Evolutionary conservation across 2,797 vertebrate genomes (phyloP).

Genomic region (Tiaroga cobitis): DNA sequence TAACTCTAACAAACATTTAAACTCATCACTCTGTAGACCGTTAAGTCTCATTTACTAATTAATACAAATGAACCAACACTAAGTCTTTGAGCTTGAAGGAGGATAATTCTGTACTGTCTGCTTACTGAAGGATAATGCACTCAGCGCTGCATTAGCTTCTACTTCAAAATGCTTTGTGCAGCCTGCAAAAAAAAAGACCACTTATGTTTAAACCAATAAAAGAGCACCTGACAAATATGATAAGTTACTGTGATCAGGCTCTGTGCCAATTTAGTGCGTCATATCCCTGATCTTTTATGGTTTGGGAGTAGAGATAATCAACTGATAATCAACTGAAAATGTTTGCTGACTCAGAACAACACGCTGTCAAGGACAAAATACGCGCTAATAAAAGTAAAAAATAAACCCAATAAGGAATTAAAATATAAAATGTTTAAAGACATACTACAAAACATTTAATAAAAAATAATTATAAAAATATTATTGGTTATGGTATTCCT

Average conservation of each 20-base stretch:
- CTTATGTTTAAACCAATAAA: constrained; percentile 18
- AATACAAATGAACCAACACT: constrained; percentile 30
- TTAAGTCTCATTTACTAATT: constrained; percentile 21
- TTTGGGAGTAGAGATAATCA: constrained; percentile 26
- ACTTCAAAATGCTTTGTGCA: constrained; percentile 28
- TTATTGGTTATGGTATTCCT: not conserved
- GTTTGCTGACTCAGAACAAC: constrained; percentile 14
- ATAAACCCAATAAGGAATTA: not conserved
- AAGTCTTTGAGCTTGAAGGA: constrained; percentile 36
- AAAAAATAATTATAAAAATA: not conserved
- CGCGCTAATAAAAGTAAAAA: not conserved
- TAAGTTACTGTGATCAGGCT: not conserved
- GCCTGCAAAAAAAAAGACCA: constrained; percentile 18
- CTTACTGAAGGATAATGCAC: constrained; percentile 22
- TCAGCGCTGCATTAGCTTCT: not conserved
- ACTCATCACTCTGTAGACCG: constrained; percentile 6
- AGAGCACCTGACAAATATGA: constrained; percentile 17
- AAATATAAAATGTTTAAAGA: not conserved
- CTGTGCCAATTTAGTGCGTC: not conserved
- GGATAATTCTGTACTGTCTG: constrained; percentile 6
- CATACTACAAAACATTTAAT: not conserved
- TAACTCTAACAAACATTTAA: constrained; percentile 5
- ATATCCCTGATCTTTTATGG: constrained; percentile 12
- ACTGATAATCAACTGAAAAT: constrained; percentile 15
- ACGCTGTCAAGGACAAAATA: constrained; percentile 1